Percentiles rank a stretch among this genome's conserved stretches.
Conservation (phyloP, 2,113 vertebrate species). For the Onychorhynchus coronatus region DNA sequence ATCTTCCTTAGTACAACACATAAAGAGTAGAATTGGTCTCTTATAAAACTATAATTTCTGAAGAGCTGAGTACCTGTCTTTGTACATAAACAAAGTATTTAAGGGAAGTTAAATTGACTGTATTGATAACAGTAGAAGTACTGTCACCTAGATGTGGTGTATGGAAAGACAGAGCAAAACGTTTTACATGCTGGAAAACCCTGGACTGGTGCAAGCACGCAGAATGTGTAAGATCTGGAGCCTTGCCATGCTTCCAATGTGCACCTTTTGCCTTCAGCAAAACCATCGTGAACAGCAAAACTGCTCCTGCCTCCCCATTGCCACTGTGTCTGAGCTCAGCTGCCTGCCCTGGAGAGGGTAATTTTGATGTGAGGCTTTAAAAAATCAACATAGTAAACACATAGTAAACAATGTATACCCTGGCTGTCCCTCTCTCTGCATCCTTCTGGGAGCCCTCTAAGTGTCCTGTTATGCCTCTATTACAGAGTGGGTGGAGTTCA, state of each 20-base stretch:
- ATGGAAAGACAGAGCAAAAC: not conserved
- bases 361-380: not conserved
- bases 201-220: fast-evolving
- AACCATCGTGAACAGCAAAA: fast-evolving
- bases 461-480: not conserved
- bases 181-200: fast-evolving
- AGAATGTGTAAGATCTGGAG: not conserved
- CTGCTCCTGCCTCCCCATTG: fast-evolving
- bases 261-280: not conserved
- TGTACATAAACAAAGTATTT: not conserved
- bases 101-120: not conserved
- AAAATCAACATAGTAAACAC: not conserved
- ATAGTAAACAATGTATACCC: too few relatives aligned
- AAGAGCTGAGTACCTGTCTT: not conserved
- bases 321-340: not conserved
- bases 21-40: not conserved
- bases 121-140: not conserved
- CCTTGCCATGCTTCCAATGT: fast-evolving
- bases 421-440: not conserved
- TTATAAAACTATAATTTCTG: not conserved
- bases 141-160: fast-evolving
- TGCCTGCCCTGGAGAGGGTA: fast-evolving
- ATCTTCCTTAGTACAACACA: not conserved
- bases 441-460: not conserved
- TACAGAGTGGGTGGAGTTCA: conserved; percentile 82